phyloP scores from a whole-genome alignment of 2,797 vertebrate genomes.

The Notamacropus eugenii region DNA sequence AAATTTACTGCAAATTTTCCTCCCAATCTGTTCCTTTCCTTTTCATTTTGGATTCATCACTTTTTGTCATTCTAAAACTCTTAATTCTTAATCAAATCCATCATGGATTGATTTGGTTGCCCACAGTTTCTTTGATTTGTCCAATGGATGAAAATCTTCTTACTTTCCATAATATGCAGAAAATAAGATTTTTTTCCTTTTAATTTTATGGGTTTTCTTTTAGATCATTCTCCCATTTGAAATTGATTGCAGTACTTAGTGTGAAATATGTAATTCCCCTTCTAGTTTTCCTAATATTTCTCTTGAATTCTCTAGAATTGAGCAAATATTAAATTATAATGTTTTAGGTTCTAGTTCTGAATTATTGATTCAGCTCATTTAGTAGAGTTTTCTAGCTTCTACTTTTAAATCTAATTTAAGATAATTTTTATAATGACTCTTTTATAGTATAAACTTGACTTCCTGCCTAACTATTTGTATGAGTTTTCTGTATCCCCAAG shows the following conservation, averaged over 20 bases:
- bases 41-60: neutral
- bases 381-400: neutral
- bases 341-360: neutral
- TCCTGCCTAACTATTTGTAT: neutral
- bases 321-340: neutral
- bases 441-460: neutral
- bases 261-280: neutral
- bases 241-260: neutral
- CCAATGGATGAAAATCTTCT: neutral
- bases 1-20: neutral
- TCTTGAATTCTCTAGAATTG: neutral
- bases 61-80: neutral
- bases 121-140: neutral
- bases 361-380: neutral
- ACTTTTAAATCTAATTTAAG: neutral
- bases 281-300: neutral
- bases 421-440: neutral
- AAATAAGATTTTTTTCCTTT: neutral
- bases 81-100: neutral
- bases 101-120: neutral
- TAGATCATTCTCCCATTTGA: neutral
- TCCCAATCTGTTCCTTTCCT: neutral
- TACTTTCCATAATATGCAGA: neutral
- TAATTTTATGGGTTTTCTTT: neutral
- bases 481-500: neutral